These are phyloP conservation scores for Drosophila santomea DNA, from an alignment of 1,140 invertebrate species.

Conservation along the genomic window DNA sequence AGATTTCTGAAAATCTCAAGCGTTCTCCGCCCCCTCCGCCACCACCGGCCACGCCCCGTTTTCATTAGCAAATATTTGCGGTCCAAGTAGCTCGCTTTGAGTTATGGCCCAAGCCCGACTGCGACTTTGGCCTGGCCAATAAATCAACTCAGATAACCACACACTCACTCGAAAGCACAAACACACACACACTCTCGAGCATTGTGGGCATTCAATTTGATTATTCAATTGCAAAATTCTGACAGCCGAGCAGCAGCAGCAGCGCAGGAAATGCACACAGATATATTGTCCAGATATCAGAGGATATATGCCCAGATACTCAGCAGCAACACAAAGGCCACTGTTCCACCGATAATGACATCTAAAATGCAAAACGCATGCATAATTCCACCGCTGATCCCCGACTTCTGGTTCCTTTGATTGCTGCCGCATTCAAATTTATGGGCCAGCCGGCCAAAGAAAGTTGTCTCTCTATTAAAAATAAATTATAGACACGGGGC, in stretches of 20 bases:
- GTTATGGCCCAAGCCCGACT: slow-evolving; percentile 49
- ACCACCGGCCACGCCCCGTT: slow-evolving; percentile 34
- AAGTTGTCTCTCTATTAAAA: slow-evolving; percentile 79
- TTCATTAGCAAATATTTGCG: slow-evolving; percentile 78
- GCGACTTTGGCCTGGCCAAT: slow-evolving; percentile 54
- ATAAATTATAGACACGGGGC: slow-evolving; percentile 76
- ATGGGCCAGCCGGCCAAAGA: slow-evolving; percentile 30
- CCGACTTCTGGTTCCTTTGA: slow-evolving; percentile 9
- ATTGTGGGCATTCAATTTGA: slow-evolving; percentile 65
- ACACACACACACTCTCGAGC: slow-evolving; percentile 3
- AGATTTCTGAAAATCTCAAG: not conserved
- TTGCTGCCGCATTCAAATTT: slow-evolving; percentile 31
- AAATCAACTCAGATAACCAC: slow-evolving; percentile 56
- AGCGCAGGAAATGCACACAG: slow-evolving; percentile 60
- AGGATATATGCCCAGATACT: slow-evolving; percentile 17
- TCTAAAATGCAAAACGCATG: slow-evolving; percentile 68
- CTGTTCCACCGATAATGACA: slow-evolving; percentile 56
- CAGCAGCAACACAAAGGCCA: slow-evolving; percentile 7
- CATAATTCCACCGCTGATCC: slow-evolving; percentile 41
- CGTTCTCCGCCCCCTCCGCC: too few relatives aligned
- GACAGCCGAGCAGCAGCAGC: slow-evolving; percentile 66
- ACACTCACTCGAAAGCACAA: not conserved
- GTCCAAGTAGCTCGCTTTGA: slow-evolving; percentile 58
- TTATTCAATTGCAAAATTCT: slow-evolving; percentile 77
- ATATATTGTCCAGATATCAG: slow-evolving; percentile 60